phyloP scores from a whole-genome alignment of 2,888 invertebrate species.

The Girardia tigrina region DNA sequence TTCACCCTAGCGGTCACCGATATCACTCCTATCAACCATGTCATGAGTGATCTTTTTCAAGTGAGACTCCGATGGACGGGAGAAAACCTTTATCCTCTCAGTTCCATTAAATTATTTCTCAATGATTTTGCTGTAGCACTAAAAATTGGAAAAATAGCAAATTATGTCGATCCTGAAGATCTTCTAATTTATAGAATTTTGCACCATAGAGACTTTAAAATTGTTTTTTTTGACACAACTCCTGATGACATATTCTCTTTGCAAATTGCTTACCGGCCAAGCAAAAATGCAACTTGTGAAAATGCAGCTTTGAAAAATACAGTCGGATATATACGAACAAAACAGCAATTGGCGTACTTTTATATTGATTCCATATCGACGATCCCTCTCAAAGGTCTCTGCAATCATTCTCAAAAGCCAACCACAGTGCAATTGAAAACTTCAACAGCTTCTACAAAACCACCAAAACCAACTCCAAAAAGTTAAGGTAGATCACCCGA shows the following conservation, averaged over 20 bases:
- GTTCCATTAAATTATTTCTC: neutral
- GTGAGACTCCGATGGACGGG: neutral
- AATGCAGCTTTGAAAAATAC: neutral
- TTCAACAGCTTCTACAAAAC: neutral
- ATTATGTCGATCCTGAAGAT: neutral
- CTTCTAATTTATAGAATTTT: neutral
- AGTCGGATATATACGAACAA: neutral
- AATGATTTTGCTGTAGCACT: neutral
- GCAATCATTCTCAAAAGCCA: neutral
- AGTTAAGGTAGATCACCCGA: neutral
- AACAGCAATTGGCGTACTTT: neutral
- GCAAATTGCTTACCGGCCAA: neutral
- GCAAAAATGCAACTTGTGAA: neutral
- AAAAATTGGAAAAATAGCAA: neutral
- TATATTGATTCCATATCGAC: neutral
- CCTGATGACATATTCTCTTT: neutral
- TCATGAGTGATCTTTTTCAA: neutral
- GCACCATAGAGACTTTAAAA: neutral
- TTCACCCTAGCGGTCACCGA: neutral
- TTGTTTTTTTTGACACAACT: neutral
- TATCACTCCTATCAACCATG: neutral
- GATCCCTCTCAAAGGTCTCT: neutral
- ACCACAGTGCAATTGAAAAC: neutral
- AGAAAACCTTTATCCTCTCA: neutral
- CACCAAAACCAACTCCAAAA: neutral